Conservation (phyloP, 1,140 invertebrate species). For the Drosophila nigromelanica region DNA sequence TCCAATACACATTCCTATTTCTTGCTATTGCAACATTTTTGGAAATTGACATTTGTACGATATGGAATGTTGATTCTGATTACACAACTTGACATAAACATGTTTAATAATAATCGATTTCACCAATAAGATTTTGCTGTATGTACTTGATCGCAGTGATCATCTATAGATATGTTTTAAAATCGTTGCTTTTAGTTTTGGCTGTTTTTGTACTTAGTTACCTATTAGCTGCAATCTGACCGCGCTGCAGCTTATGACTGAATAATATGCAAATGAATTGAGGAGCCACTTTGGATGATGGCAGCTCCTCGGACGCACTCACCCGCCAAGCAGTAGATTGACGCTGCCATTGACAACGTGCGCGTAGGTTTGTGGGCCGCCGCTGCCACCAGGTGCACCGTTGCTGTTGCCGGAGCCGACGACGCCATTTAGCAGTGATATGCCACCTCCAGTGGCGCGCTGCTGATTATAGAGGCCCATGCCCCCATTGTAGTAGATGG, state of each 20-base stretch:
- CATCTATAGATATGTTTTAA: not conserved
- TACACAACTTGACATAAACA: too few relatives aligned
- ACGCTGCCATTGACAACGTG: conserved; percentile 86
- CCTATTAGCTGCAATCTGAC: not conserved
- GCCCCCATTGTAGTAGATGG: conserved; percentile 75
- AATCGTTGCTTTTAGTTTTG: not conserved
- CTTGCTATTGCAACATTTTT: too few relatives aligned
- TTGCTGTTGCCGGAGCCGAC: conserved; percentile 45
- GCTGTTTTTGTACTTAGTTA: not conserved
- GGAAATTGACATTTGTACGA: too few relatives aligned
- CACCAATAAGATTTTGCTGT: too few relatives aligned
- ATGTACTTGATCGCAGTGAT: too few relatives aligned
- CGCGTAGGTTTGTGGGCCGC: conserved; percentile 69
- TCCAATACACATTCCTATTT: too few relatives aligned
- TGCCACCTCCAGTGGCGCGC: conserved; percentile 44
- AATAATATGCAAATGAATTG: conserved; percentile 37
- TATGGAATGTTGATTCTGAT: too few relatives aligned
- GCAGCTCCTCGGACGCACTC: conserved; percentile 44
- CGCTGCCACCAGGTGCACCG: conserved; percentile 38
- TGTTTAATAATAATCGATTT: too few relatives aligned
- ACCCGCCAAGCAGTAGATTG: conserved; percentile 88
- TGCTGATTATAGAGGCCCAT: conserved; percentile 80
- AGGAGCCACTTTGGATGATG: conserved; percentile 4
- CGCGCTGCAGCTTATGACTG: conserved; percentile 11
- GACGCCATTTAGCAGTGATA: conserved; percentile 42